Evolutionary conservation across 2,797 vertebrate genomes (phyloP).

Genomic region (Lophura swinhoii): DNA sequence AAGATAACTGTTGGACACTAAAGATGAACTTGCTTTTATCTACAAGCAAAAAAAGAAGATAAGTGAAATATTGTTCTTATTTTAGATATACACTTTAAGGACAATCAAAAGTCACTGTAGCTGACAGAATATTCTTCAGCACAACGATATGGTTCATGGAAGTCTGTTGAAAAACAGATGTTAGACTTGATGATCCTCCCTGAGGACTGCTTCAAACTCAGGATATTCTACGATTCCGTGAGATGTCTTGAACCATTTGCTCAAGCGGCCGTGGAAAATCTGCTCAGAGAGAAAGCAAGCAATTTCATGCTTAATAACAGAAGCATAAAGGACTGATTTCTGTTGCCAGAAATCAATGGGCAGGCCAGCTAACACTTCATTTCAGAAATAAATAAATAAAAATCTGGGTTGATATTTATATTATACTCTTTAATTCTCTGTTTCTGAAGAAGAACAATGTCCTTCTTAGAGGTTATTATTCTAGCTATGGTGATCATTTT

Average conservation of each 20-base stretch:
- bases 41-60: slow-evolving; percentile 4
- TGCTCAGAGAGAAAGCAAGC: not conserved
- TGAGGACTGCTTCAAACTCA: not conserved
- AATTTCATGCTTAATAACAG: slow-evolving; percentile 16
- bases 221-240: not conserved
- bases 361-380: not conserved
- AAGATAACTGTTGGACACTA: not conserved
- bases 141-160: not conserved
- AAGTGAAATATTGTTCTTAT: not conserved
- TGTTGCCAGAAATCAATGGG: not conserved
- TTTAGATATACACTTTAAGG: not conserved
- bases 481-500: not conserved
- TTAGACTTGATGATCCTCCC: not conserved
- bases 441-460: not conserved
- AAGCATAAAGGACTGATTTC: not conserved
- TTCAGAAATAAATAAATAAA: not conserved
- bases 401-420: not conserved
- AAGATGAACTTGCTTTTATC: not conserved
- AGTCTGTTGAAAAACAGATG: not conserved
- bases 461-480: not conserved
- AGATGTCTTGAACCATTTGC: not conserved
- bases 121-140: slow-evolving; percentile 6
- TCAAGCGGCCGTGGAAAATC: not conserved
- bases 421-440: not conserved
- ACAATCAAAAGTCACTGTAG: not conserved